Base-by-base conservation (phyloP, 2,113 vertebrate genomes). In the Gulo gulo region DNA sequence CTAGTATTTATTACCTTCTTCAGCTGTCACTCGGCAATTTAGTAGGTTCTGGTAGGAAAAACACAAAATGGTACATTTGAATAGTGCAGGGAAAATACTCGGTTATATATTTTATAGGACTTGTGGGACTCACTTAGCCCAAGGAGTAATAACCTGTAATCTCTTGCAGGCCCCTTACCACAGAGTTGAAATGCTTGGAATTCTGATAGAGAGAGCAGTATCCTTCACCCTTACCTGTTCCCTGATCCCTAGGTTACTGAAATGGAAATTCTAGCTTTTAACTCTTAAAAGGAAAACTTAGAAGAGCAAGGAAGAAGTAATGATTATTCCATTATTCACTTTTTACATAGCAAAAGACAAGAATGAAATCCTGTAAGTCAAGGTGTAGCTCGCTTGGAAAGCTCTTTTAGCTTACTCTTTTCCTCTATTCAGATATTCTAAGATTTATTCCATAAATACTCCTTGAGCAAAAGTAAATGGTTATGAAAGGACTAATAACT, bases 121-220 rank as follows among this genome's bases (percentile, higher is more conserved):
- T 94, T 59, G 34, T 13, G 11, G 21, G 57, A 86, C 50, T 36
- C 87, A 45, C 78, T 71, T 86, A 79, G 82, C 88, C 34, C 45
- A 36, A 80, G 65, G 42, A 90, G n/a, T 87, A 93, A 69, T 36
- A 61, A 23, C 79, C 67, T 39, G 3, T 88, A 79, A 91, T 94
- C 76, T 95, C 50, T 84, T 59, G 21, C 20, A 90, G 90, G 29
- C 74, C 45, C 65, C 86, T 96, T 86, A 61, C 57, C 47, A 24
- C 21, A 80, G 36, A 90, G 47, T 93, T 94, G 76, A 97, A 90
- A 91, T 88, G 67, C 26, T 91, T 92, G 78, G 74, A 95, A 90
- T 88, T 76, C 82, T 85, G 59, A 74, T 61, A 69, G 52, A 88
- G 14, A 69, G 52, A 88, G 14, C 39, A 84, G 6, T 76, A 26